Evolutionary conservation across 2,113 vertebrate genomes (phyloP).

Genomic region (Thamnaconus septentrionalis): DNA sequence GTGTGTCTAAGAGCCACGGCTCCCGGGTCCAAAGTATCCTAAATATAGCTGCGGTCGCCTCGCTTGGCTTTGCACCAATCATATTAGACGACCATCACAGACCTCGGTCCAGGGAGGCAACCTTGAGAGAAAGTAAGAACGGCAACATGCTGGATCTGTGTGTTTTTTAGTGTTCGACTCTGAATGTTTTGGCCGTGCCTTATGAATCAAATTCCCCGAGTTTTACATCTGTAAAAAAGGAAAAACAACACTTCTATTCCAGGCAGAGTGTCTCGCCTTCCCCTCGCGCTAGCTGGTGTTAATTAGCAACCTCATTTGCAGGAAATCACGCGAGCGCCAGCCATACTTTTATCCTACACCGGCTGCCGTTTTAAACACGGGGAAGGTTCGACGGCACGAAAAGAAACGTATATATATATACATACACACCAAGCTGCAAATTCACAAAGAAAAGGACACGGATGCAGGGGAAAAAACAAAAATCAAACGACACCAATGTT

Average conservation of each 20-base stretch:
- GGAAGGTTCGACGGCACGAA: conserved; percentile 4
- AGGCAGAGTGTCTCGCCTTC: conserved; percentile 72
- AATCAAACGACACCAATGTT: conserved; percentile 5
- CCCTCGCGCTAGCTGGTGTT: conserved; percentile 67
- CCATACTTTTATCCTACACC: conserved; percentile 52
- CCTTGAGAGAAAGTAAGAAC: conserved; percentile 19
- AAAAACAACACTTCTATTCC: conserved; percentile 73
- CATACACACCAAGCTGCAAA: no score
- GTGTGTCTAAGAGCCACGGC: conserved; percentile 55
- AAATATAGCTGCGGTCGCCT: conserved; percentile 62
- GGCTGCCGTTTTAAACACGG: conserved; percentile 37
- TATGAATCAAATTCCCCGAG: conserved; percentile 16
- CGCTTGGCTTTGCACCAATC: conserved; percentile 52
- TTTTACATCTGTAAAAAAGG: conserved; percentile 26
- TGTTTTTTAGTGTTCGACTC: background rate
- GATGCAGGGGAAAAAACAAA: background rate
- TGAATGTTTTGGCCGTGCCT: background rate
- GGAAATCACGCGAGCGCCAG: conserved; percentile 56
- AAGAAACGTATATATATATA: no score
- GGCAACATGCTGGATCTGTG: conserved; percentile 3
- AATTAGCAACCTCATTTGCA: conserved; percentile 74
- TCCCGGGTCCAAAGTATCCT: conserved; percentile 57
- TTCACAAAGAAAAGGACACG: no score
- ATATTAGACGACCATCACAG: conserved; percentile 50
- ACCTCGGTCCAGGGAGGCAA: conserved; percentile 35